These are phyloP conservation scores for Poeciliopsis paucimaculata DNA, from an alignment of 2,797 vertebrate species.

Conservation along the genomic window DNA sequence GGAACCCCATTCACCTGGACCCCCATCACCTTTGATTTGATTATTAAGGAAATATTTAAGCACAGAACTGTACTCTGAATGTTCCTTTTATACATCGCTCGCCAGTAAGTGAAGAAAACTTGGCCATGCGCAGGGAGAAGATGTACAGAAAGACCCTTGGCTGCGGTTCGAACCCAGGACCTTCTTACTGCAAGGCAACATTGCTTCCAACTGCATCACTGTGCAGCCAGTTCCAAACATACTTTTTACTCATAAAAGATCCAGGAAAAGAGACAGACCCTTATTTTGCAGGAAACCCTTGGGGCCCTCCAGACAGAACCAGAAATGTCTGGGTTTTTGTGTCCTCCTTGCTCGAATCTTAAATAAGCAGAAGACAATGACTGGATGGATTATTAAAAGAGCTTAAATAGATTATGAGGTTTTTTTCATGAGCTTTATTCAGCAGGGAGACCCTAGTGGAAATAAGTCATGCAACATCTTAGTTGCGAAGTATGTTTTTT, in stretches of 20 bases:
- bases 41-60: too few relatives aligned
- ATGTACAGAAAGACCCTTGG: not conserved
- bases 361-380: not conserved
- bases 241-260: not conserved
- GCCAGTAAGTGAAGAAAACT: not conserved
- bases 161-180: not conserved
- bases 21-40: not conserved
- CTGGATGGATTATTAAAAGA: not conserved
- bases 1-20: not conserved
- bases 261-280: not conserved
- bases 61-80: too few relatives aligned
- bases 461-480: not conserved
- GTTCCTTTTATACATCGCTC: too few relatives aligned
- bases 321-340: not conserved
- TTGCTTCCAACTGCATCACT: not conserved
- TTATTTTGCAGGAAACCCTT: not conserved
- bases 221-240: not conserved
- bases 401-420: not conserved
- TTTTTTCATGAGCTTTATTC: not conserved
- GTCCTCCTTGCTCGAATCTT: not conserved
- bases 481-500: not conserved
- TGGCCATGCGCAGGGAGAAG: not conserved
- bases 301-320: not conserved
- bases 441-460: not conserved
- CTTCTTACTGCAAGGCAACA: not conserved